Percentiles rank a stretch among this genome's conserved stretches.
phyloP scores from a whole-genome alignment of 2,113 vertebrate genomes.

The Meleagris gallopavo region DNA sequence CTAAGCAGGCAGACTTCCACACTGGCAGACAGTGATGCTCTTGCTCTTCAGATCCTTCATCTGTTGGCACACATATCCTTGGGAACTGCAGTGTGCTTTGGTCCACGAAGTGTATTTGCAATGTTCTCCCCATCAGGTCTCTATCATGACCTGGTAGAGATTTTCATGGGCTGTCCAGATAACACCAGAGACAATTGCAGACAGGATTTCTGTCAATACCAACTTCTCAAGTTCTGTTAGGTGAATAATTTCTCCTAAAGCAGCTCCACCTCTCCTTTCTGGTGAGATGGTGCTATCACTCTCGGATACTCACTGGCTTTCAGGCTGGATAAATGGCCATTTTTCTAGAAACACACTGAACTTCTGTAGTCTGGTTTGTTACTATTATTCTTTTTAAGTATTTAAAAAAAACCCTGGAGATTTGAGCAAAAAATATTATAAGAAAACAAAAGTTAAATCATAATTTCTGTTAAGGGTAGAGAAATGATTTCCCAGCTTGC shows the following conservation, averaged over 20 bases:
- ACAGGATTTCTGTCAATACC: not conserved
- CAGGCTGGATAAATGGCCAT: not conserved
- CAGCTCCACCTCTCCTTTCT: not conserved
- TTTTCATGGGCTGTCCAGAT: not conserved
- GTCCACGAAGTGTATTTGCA: not conserved
- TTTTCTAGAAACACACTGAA: slow-evolving; percentile 1
- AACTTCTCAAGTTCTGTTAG: not conserved
- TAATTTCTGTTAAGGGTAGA: slow-evolving; percentile 13
- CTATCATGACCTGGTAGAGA: not conserved
- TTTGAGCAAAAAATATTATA: not conserved
- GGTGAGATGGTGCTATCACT: not conserved
- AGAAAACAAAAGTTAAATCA: slow-evolving; percentile 3
- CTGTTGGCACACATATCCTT: not conserved
- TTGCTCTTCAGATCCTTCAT: not conserved
- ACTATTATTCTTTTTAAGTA: not conserved
- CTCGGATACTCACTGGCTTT: not conserved
- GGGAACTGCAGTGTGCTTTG: not conserved
- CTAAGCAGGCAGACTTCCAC: not conserved
- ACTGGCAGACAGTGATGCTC: not conserved
- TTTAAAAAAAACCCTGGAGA: not conserved
- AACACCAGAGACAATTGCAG: not conserved
- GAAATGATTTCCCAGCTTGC: slow-evolving; percentile 16
- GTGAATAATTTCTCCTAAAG: not conserved
- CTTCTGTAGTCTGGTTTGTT: not conserved
- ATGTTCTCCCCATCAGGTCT: accelerated